Evolutionary conservation across 2,113 vertebrate genomes (phyloP), one percentile per base, ranked within the genome.

Genomic region (Cairina moschata): DNA sequence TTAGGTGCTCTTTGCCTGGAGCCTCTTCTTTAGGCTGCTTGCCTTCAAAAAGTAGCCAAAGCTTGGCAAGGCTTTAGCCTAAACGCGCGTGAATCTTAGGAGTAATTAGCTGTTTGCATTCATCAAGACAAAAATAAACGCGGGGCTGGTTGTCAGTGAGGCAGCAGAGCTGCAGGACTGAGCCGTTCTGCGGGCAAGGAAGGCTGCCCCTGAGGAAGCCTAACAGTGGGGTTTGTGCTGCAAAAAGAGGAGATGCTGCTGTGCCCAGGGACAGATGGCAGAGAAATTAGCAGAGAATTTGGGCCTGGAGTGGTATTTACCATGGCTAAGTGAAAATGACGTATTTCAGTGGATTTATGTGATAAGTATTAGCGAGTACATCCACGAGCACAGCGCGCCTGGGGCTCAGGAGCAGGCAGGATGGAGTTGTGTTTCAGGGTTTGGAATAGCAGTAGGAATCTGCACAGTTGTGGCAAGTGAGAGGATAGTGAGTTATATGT

Each of bases 281-380:
- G 50, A 73, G 76, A 89, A 75, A 78, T 86, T 14, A 86, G 40
- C 42, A 40, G 54, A 68, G 81, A 89, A 44, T 69, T 58, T 92
- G 77, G 48, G 2, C 28, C 82, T 73, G 82, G 67, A 46, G 63
- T 42, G 55, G 71, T 77, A 32, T 83, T 86, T 54, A 48, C 55
- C 25, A 18, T 13, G 1, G 29, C 38, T n/a, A 7, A 55, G 50
- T 29, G 22, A 46, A 83, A 75, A 42, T 9, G 16, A 26, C 0
- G 4, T 50, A 25, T 59, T 86, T 86, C 29, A 13, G 32, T 54
- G 80, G 58, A 31, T 84, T 71, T 48, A 62, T 50, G 59, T 22
- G 46, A 29, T 63, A 63, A 25, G 22, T 63, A 38, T 40, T 74
- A 56, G 44, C 34, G 22, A 31, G 48, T 31, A 40, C 29, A 50